Evolutionary conservation across 2,797 vertebrate species (phyloP).

Genomic region (Megalops cyprinoides): DNA sequence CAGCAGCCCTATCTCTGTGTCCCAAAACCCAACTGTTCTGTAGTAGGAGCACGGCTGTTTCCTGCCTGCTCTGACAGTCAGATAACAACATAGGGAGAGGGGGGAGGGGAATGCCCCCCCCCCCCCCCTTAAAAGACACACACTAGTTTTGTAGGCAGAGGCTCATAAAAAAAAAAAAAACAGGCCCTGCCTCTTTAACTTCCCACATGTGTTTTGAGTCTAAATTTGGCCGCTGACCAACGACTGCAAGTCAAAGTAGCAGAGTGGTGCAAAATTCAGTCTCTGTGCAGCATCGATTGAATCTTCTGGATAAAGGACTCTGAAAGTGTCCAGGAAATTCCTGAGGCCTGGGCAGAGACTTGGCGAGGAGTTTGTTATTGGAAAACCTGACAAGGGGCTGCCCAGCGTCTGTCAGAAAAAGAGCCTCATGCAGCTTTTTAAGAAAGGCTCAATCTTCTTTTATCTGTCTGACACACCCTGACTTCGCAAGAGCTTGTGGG

Average conservation of each 20-base stretch:
- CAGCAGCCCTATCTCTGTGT: constrained; percentile 25
- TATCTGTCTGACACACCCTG: constrained; percentile 56
- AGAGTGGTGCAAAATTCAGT: constrained; percentile 69
- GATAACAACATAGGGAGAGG: constrained; percentile 51
- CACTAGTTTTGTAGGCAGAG: neutral
- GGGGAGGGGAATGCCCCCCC: constrained; percentile 62
- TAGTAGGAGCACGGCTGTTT: constrained; percentile 50
- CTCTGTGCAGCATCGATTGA: constrained; percentile 70
- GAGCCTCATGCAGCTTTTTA: constrained; percentile 77
- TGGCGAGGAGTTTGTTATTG: constrained; percentile 78
- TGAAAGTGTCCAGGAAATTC: constrained; percentile 86
- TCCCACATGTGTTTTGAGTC: constrained; percentile 76
- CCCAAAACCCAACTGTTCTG: constrained; percentile 28
- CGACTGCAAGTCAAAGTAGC: constrained; percentile 73
- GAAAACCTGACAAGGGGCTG: constrained; percentile 88
- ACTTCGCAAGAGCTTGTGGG: constrained; percentile 37
- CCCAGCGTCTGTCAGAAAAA: constrained; percentile 67
- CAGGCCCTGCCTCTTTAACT: constrained; percentile 58
- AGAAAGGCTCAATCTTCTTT: constrained; percentile 51
- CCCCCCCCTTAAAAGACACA: constrained; percentile 48
- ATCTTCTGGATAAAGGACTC: constrained; percentile 67
- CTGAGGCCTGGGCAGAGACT: constrained; percentile 87
- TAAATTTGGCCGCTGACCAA: constrained; percentile 81
- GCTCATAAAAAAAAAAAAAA: constrained; percentile 35
- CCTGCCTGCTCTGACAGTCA: constrained; percentile 51